Evolutionary conservation across 2,888 invertebrate genomes (phyloP), one percentile per base, ranked within the genome.

Genomic region (Geotrupes spiniger): DNA sequence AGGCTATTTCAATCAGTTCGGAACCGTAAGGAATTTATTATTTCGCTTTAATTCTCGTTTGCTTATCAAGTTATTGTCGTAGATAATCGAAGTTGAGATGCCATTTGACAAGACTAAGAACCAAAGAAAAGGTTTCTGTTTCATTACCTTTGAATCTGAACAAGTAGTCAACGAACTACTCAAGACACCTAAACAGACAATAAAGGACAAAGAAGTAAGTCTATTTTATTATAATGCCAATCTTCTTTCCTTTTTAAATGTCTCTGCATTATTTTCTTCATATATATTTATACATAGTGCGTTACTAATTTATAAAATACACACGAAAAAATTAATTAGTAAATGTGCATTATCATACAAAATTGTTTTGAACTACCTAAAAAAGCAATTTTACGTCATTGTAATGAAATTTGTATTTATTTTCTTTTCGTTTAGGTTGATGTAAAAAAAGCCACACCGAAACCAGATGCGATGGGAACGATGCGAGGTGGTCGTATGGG

Each of bases 31-130:
- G n/a, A n/a, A n/a, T 80, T 53, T 8, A 27, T 17, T 3, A 33
- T 37, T 8, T 42, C 28, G n/a, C n/a, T n/a, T n/a, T n/a, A 28
- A 40, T 16, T 39, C 3, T 14, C 14, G 39, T 39, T 39, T 27
- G 12, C 11, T 40, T 44, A 31, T n/a, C n/a, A n/a, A n/a, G n/a
- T n/a, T n/a, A n/a, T n/a, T n/a, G n/a, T 77, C 77, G 10, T 70
- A 95, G 94, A 92, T 96, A 64, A 86, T 92, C 53, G 93, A 95
- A 66, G 87, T 96, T 48, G 97, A 97, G 76, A 89, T 96, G 87
- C 97, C 97, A 49, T 95, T 92, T 67, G 97, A 97, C 74, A 96
- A 95, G 76, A 87, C 89, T 72, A 96, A 95, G 82, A 94, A 93
- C 73, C 93, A 94, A 74, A 85, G 96, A 64, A 91, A 96, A 78